A percentile compares a stretch with the other conserved stretches of the same genome.
Evolutionary conservation across 2,888 invertebrate genomes (phyloP).

Genomic region (Pharmacophagus antenor): DNA sequence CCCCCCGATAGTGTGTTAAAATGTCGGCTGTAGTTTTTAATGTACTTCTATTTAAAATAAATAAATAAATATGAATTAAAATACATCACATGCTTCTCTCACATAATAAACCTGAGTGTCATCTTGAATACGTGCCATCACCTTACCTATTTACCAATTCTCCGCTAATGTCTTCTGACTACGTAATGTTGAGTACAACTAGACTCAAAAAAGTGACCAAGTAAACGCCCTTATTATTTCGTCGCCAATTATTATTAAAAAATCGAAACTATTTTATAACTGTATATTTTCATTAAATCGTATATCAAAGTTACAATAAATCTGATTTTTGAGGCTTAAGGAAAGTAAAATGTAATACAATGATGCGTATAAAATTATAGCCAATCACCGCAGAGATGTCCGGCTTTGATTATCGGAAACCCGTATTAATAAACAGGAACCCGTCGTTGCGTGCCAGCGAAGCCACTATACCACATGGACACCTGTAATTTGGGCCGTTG

Average conservation of each 20-base stretch:
- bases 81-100: too few species aligned
- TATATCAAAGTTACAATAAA: conserved; percentile 9
- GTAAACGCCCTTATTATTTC: background rate
- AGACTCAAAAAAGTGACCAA: too few species aligned
- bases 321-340: conserved; percentile 12
- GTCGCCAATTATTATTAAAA: background rate
- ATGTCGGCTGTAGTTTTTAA: too few species aligned
- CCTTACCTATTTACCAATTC: too few species aligned
- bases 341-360: conserved; percentile 51
- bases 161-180: too few species aligned
- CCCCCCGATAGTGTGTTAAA: too few species aligned
- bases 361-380: conserved; percentile 58
- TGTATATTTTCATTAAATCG: background rate
- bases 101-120: too few species aligned
- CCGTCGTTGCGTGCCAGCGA: conserved; percentile 61
- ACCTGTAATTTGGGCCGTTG: conserved; percentile 72
- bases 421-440: conserved; percentile 68
- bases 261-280: background rate
- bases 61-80: too few species aligned
- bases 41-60: too few species aligned
- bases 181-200: too few species aligned
- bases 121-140: too few species aligned
- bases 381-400: conserved; percentile 65
- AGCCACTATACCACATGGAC: conserved; percentile 50
- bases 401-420: conserved; percentile 58